Evolutionary conservation across 2,113 vertebrate species (phyloP).

Genomic region (Propithecus coquereli): DNA sequence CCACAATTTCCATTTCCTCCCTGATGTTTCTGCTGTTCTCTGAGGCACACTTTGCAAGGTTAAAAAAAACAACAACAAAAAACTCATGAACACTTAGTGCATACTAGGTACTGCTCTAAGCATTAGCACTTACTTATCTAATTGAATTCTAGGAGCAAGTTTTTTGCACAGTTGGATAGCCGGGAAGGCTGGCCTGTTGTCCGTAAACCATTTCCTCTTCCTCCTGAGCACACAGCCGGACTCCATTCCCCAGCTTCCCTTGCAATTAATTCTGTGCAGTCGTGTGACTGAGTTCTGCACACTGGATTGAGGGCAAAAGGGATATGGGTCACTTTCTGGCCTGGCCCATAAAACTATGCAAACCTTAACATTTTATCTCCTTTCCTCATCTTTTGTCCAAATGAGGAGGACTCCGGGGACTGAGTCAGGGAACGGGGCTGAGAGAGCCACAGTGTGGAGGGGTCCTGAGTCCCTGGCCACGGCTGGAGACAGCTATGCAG

Average conservation of each 20-base stretch:
- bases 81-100: background rate
- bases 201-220: background rate
- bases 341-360: background rate
- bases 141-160: background rate
- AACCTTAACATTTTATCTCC: background rate
- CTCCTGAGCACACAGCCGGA: background rate
- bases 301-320: background rate
- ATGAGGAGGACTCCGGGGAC: background rate
- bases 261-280: background rate
- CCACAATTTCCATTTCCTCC: slow-evolving; percentile 46
- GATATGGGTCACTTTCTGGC: background rate
- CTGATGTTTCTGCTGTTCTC: slow-evolving; percentile 15
- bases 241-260: slow-evolving; percentile 25
- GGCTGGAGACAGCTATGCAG: background rate
- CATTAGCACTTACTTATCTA: background rate
- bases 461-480: background rate
- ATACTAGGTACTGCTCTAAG: background rate
- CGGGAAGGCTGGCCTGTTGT: background rate
- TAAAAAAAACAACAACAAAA: background rate
- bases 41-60: background rate
- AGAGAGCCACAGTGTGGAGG: background rate
- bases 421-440: rapidly evolving
- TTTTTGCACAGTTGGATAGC: background rate
- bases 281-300: background rate
- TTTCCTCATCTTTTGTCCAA: background rate